Evolutionary conservation across 2,113 vertebrate species (phyloP).

Genomic region (Sylvicapra grimmia): DNA sequence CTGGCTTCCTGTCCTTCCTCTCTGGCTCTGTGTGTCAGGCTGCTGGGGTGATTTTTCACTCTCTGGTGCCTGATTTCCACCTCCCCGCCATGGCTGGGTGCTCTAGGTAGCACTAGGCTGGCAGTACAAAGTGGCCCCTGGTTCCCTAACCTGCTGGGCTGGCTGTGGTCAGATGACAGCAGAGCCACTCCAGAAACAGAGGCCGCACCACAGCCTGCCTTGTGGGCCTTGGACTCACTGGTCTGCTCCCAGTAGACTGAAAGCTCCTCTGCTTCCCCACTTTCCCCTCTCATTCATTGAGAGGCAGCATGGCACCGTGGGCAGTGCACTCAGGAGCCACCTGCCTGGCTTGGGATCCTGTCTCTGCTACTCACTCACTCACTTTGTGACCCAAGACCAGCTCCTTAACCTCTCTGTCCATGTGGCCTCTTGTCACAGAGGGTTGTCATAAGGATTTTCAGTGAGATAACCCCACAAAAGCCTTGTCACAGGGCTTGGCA

Average conservation of each 20-base stretch:
- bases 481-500: neutral
- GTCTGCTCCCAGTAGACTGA: neutral
- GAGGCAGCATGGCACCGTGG: neutral
- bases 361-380: neutral
- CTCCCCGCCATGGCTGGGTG: neutral
- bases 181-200: neutral
- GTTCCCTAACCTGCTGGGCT: neutral
- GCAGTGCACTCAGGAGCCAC: neutral
- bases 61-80: neutral
- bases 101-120: neutral
- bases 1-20: neutral
- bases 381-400: neutral
- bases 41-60: neutral
- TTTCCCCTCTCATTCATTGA: rapidly evolving
- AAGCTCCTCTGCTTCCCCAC: too few species aligned
- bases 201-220: neutral
- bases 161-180: neutral
- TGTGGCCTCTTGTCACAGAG: neutral
- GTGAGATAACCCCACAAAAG: neutral
- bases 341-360: neutral
- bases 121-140: neutral
- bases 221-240: neutral
- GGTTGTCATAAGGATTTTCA: neutral
- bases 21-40: neutral
- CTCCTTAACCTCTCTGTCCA: neutral